Percentiles rank a stretch among this genome's conserved stretches.
phyloP scores from a whole-genome alignment of 2,113 vertebrate genomes.

The Corynorhinus townsendii region DNA sequence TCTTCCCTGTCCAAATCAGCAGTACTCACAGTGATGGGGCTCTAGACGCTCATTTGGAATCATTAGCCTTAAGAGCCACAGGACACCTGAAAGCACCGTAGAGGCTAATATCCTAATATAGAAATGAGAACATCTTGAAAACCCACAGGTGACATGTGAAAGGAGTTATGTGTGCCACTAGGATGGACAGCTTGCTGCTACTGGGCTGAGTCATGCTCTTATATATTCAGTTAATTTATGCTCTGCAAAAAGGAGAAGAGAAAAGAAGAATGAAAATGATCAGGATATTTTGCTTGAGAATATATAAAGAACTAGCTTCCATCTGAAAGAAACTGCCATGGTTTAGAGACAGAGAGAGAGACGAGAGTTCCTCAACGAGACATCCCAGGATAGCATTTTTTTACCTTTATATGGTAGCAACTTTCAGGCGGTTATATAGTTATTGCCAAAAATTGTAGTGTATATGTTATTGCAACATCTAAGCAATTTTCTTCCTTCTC shows the following conservation, averaged over 20 bases:
- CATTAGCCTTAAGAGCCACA: conserved; percentile 51
- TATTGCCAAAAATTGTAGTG: neutral
- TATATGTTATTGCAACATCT: neutral
- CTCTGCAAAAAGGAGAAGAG: neutral
- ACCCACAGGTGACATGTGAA: conserved; percentile 40
- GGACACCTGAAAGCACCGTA: neutral
- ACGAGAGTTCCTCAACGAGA: neutral
- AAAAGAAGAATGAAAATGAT: neutral
- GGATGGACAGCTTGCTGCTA: neutral
- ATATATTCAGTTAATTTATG: neutral
- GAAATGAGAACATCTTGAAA: conserved; percentile 64
- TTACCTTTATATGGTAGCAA: neutral
- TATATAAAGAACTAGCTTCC: neutral
- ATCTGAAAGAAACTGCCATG: neutral
- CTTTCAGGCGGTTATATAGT: neutral
- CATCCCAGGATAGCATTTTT: neutral
- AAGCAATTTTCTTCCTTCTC: neutral
- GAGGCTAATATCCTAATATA: conserved; percentile 32
- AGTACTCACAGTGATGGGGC: neutral
- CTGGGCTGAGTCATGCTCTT: neutral
- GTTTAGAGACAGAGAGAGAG: neutral
- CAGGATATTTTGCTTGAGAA: neutral
- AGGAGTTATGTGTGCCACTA: conserved; percentile 16
- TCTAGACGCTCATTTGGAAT: conserved; percentile 21
- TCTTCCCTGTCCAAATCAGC: neutral